Evolutionary conservation across 1,140 invertebrate genomes (phyloP), one percentile per base, ranked within the genome.

Genomic region (Tetraneura akinire): DNA sequence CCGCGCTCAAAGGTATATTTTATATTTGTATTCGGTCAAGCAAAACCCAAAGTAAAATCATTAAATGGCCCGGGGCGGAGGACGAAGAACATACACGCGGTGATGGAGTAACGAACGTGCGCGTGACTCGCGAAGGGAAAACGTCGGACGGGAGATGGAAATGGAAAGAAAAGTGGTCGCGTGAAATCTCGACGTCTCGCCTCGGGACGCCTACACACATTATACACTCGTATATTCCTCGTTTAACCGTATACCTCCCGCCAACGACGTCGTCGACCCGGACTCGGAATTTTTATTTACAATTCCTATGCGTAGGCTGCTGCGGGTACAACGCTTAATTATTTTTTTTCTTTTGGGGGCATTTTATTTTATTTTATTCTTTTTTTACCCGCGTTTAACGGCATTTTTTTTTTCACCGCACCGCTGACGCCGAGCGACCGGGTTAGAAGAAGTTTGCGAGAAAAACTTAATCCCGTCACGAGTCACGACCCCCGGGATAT

Each of bases 231-330:
- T n/a, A n/a, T n/a, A n/a, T n/a, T n/a, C n/a, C n/a, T n/a, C n/a
- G n/a, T n/a, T n/a, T n/a, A n/a, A n/a, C n/a, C n/a, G n/a, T n/a
- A n/a, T n/a, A n/a, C 6, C 29, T 18, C 1, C 29, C 13, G 3
- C 18, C 62, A 10, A 3, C 13, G 3, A 8, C 5, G 62, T 8
- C 16, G 9, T 6, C 37, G n/a, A n/a, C 21, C 42, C 37, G 64
- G 21, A 18, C n/a, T n/a, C 37, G n/a, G n/a, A 68, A 68, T 68
- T 45, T 21, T 68, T n/a, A 68, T 68, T 68, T 45, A 45, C 37
- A 3, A 18, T 45, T 11, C 26, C 18, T 32, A 10, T 62, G 8
- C 21, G 26, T 62, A 14, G 26, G 16, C 2, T 29, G 9, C 16
- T 32, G 4, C 16, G 5, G 11, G 21, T 68, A 16, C 18, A 45